Evolutionary conservation across 1,140 invertebrate species (phyloP), one percentile per base, ranked within the genome.

Genomic region (Aphelinus atriplicis): DNA sequence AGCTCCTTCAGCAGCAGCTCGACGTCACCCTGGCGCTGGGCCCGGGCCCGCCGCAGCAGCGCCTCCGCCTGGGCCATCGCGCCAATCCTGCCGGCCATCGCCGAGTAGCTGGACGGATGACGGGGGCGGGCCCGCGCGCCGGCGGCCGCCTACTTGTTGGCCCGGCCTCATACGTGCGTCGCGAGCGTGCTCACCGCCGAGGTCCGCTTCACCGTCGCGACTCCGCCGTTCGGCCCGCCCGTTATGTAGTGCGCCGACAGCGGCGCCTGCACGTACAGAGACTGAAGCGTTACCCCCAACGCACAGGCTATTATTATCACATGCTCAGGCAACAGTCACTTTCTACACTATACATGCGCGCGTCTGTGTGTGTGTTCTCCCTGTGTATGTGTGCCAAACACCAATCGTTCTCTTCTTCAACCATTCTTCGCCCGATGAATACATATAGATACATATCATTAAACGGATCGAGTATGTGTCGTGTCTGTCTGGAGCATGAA

Each of bases 131-230:
- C 51, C 55, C 4, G 71, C 63, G 48, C n/a, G 61, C 4, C 3
- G 61, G 42, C 3, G 58, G 58, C 10, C 53, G 53, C 10, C 10
- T 10, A 87, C 86, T 88, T 87, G 81, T 86, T 86, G 78, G 80
- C 83, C 85, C 83, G 82, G 81, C 85, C 87, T 89, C 89, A 91
- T 87, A 91, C 90, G 77, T 91, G 90, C 80, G 90, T 91, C 69
- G 90, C 90, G 76, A 91, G 81, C 47, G 90, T 91, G 60, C 90
- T 90, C 53, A 85, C 83, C 46, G 84, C 85, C 62, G 85, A 85
- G 5, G 87, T 87, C 68, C 87, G 85, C 65, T 88, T 88, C 3
- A 88, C 87, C 62, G 86, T 88, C 45, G 86, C 86, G 78, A 89
- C 85, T 81, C 90, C 83, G 81, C 88, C 84, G 84, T 90, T 84